Base-by-base conservation (phyloP, 2,797 vertebrate genomes). In the Poecilia gillii region DNA sequence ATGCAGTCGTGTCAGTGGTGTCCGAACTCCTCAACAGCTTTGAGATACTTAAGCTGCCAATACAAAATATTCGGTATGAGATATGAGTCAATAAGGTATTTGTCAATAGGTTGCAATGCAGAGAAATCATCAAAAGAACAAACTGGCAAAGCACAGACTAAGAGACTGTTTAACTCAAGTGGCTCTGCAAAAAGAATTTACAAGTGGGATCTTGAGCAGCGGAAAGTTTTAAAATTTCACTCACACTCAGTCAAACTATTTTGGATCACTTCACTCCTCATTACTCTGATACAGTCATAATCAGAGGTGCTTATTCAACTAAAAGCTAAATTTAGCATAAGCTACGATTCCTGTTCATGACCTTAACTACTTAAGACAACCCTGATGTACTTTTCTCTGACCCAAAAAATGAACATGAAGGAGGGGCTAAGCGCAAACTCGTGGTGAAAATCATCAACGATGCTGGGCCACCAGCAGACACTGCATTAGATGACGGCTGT, bases 401-500 rank as follows among this genome's bases (percentile, higher is more conserved):
- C 77, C 79, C 66, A 77, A 62, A 77, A 81, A 88, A 85, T 71
- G 85, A 68, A 86, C 81, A 87, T 76, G 33, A 81, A 28, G 51
- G 55, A 81, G 59, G 74, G 62, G 80, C 70, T 83, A 83, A 86
- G 70, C 71, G 39, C 66, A 72, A 84, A 33, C 33, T 33, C 33
- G 76, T 3, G 80, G 45, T 68, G 72, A 78, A 84, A 80, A 86
- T 80, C 57, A 85, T 81, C 87, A 81, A 88, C 47, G 77, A 83
- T 76, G 86, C 85, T 72, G 73, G 68, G 81, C 88, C 85, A 86
- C 83, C 87, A 80, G 84, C 84, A 84, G 81, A 73, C 71, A 64
- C 79, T 80, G 86, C 86, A 85, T 85, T 81, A 86, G 78, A 80
- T 79, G 86, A 82, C 75, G 53, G 82, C 90, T 90, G 89, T 88